Evolutionary conservation across 2,888 invertebrate genomes (phyloP).

Genomic region (Carpatolechia fugitivella): DNA sequence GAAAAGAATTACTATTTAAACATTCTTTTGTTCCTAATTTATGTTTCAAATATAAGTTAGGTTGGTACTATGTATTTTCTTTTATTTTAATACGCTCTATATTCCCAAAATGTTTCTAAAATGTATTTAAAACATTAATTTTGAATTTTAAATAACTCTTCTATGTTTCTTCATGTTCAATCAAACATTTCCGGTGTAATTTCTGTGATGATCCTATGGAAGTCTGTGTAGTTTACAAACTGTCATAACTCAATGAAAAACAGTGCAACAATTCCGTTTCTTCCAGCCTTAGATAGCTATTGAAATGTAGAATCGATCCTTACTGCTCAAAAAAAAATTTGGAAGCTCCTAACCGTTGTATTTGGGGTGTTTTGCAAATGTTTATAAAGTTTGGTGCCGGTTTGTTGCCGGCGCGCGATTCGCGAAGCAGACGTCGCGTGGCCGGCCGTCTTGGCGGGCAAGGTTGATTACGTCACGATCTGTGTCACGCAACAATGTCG

Average conservation of each 20-base stretch:
- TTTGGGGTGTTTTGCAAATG: slow-evolving; percentile 28
- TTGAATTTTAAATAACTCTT: no score
- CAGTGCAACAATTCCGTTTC: background rate
- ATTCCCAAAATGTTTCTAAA: background rate
- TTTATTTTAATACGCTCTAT: no score
- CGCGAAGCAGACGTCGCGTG: slow-evolving; percentile 37
- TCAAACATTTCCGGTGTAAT: no score
- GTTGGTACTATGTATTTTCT: no score
- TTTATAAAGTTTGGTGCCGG: slow-evolving; percentile 30
- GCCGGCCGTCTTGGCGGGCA: slow-evolving; percentile 41
- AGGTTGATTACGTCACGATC: slow-evolving; percentile 42
- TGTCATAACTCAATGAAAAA: background rate
- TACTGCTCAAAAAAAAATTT: slow-evolving; percentile 23
- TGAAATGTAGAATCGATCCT: slow-evolving; percentile 25
- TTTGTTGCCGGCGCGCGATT: slow-evolving; percentile 5
- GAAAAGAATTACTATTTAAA: no score
- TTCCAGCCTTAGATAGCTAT: slow-evolving; percentile 29
- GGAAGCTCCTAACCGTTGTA: slow-evolving; percentile 28
- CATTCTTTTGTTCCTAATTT: no score
- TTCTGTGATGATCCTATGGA: background rate
- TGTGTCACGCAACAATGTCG: slow-evolving; percentile 25
- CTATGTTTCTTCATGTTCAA: no score
- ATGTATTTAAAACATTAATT: no score
- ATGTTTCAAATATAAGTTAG: no score
- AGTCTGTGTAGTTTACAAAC: background rate